Evolutionary conservation across 2,888 invertebrate genomes (phyloP).

Genomic region (Sinelater perroti): DNA sequence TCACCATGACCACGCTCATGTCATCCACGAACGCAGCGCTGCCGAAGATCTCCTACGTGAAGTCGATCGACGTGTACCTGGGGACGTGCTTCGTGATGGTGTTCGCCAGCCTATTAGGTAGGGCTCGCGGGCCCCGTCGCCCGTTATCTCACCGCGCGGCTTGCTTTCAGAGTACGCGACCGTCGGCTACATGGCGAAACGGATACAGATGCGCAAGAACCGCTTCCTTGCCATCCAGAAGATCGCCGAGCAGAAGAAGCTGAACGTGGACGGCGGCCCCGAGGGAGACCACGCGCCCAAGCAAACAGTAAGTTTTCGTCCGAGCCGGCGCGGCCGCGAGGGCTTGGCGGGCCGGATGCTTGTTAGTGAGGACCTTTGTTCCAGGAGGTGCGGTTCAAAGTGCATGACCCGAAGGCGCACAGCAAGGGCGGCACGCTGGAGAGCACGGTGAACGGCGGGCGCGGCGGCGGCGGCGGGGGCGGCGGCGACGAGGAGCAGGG

Average conservation of each 20-base stretch:
- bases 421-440: conserved; percentile 92
- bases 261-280: conserved; percentile 80
- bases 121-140: neutral
- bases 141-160: neutral
- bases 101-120: conserved; percentile 95
- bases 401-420: conserved; percentile 92
- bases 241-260: conserved; percentile 91
- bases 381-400: conserved; percentile 96
- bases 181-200: conserved; percentile 97
- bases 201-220: conserved; percentile 96
- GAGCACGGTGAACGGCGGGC: conserved; percentile 87
- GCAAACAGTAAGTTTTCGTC: conserved; percentile 74
- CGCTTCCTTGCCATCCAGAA: conserved; percentile 90
- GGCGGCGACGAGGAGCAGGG: conserved; percentile 67
- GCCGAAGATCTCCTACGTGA: conserved; percentile 98
- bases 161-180: conserved; percentile 90
- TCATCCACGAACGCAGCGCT: conserved; percentile 95
- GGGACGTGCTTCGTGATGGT: conserved; percentile 99
- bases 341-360: conserved; percentile 63
- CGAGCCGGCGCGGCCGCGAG: conserved; percentile 30
- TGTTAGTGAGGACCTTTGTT: conserved; percentile 71
- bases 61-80: conserved; percentile 96
- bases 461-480: conserved; percentile 66
- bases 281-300: conserved; percentile 80
- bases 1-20: conserved; percentile 98